phyloP scores from a whole-genome alignment of 2,797 vertebrate genomes.

The Oreochromis grahami region DNA sequence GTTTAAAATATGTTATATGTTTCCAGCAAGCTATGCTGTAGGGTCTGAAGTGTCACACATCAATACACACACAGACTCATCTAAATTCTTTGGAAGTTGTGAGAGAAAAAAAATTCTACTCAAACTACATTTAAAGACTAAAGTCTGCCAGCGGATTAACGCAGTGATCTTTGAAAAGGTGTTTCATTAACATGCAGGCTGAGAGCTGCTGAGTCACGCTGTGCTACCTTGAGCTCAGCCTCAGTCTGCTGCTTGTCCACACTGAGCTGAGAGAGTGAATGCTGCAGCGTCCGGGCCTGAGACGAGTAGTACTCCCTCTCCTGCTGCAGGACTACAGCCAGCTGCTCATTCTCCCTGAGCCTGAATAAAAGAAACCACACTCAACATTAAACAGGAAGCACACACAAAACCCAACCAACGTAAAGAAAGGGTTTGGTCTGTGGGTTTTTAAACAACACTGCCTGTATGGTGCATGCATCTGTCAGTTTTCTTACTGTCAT shows the following conservation, averaged over 20 bases:
- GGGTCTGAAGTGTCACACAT: background rate
- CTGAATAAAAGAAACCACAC: conserved; percentile 59
- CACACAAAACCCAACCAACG: rapidly evolving
- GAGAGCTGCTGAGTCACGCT: background rate
- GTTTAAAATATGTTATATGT: background rate
- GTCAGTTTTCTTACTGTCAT: background rate
- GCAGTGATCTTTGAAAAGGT: background rate
- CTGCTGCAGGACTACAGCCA: conserved; percentile 83
- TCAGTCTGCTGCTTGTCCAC: conserved; percentile 92
- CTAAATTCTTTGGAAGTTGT: background rate
- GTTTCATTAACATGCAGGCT: background rate
- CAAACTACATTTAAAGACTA: background rate
- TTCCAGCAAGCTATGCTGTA: rapidly evolving
- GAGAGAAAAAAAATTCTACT: background rate
- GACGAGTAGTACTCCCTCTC: conserved; percentile 91
- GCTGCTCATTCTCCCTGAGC: conserved; percentile 86
- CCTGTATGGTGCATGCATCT: background rate
- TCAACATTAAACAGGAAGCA: background rate
- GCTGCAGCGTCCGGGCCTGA: conserved; percentile 87
- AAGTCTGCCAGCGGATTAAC: background rate
- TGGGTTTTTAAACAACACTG: background rate
- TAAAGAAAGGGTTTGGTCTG: background rate
- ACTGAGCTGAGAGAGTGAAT: conserved; percentile 88
- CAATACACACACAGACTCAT: background rate
- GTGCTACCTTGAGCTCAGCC: conserved; percentile 88